Evolutionary conservation across 2,113 vertebrate genomes (phyloP).

Genomic region (Vimba vimba): DNA sequence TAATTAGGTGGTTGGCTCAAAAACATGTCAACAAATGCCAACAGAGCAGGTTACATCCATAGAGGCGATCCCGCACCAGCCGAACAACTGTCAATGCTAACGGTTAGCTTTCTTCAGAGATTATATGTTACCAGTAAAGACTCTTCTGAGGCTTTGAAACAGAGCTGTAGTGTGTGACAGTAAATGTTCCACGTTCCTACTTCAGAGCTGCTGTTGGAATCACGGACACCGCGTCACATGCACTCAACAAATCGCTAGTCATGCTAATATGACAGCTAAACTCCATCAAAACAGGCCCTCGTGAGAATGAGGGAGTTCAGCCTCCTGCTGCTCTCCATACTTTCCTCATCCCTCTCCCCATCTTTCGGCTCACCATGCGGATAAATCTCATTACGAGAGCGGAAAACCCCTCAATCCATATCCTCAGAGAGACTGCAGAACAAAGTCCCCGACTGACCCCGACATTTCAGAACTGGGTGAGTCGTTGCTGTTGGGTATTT

Average conservation of each 20-base stretch:
- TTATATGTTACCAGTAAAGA: neutral
- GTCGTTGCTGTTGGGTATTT: neutral
- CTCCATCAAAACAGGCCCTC: conserved; percentile 11
- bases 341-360: conserved; percentile 19
- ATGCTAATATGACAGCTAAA: conserved; percentile 37
- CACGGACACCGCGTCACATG: neutral
- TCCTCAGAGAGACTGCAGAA: conserved; percentile 42
- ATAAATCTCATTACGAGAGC: conserved; percentile 42
- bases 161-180: neutral
- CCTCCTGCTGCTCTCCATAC: conserved; percentile 5
- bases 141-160: neutral
- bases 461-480: conserved; percentile 29
- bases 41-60: no score
- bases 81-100: neutral
- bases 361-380: conserved; percentile 14
- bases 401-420: conserved; percentile 35
- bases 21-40: neutral
- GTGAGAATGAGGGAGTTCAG: conserved; percentile 12
- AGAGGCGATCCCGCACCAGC: neutral
- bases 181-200: conserved; percentile 58
- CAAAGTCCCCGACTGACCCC: conserved; percentile 34
- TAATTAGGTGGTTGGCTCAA: neutral
- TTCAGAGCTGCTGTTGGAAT: conserved; percentile 62
- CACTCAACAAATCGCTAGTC: neutral
- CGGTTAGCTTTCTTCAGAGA: neutral